A percentile compares a stretch with the other conserved stretches of the same genome.
These are phyloP conservation scores for Malurus splendens DNA, from an alignment of 2,797 vertebrate genomes.

Conservation along the genomic window DNA sequence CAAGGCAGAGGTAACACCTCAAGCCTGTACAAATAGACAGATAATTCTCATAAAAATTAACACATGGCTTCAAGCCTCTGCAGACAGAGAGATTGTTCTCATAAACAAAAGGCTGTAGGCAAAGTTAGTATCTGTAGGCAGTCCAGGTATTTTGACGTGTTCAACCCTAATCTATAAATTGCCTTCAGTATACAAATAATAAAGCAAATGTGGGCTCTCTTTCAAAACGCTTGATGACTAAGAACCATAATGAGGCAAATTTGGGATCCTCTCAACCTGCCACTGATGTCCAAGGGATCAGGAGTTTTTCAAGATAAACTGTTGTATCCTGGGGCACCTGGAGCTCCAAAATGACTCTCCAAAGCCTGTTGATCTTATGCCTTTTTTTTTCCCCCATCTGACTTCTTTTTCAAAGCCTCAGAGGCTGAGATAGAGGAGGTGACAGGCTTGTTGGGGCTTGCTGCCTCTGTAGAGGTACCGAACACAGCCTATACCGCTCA, in stretches of 20 bases:
- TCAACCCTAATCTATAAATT: conserved; percentile 35
- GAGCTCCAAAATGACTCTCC: neutral
- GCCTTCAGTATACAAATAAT: conserved; percentile 17
- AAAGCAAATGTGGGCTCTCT: neutral
- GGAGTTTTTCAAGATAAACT: conserved; percentile 8
- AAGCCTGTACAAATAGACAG: neutral
- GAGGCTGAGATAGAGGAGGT: conserved; percentile 23
- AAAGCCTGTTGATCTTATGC: neutral
- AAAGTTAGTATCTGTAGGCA: conserved; percentile 1
- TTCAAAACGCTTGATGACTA: conserved; percentile 27
- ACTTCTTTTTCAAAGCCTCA: neutral
- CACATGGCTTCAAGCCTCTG: conserved; percentile 20
- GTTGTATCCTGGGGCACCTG: neutral
- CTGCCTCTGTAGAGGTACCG: neutral
- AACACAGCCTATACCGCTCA: neutral
- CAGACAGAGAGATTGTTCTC: conserved; percentile 13
- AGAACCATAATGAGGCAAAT: neutral
- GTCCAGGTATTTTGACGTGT: conserved; percentile 10
- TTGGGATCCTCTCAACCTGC: neutral
- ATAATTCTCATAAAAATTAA: conserved; percentile 14
- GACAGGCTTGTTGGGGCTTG: conserved; percentile 52
- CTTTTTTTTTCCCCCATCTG: neutral
- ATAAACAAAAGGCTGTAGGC: conserved; percentile 14
- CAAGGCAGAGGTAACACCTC: conserved; percentile 1
- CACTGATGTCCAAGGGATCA: conserved; percentile 15